Evolutionary conservation across 2,113 vertebrate genomes (phyloP), one percentile per base, ranked within the genome.

Genomic region (Nibea coibor): DNA sequence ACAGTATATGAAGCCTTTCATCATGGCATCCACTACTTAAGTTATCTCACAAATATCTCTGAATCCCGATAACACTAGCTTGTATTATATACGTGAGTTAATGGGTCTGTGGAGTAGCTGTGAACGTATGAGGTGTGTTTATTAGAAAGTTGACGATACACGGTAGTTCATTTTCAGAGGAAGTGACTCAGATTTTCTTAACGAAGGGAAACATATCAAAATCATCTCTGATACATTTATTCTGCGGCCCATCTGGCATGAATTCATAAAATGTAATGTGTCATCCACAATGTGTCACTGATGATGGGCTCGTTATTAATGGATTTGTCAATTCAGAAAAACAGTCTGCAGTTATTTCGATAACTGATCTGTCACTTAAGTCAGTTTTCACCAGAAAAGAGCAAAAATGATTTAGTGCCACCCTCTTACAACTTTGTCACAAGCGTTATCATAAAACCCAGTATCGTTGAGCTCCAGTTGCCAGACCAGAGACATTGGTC

Each of bases 1-100:
- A 39, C 79, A 82, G 78, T 78, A 78, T 57, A 78, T 82, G 54
- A 79, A 80, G 45, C 48, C 80, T 78, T 79, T 81, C 57, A 26
- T 72, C 53, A 75, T 77, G 57, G 70, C 58, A 26, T 72, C 50
- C 42, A 54, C 74, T 72, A n/a, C 71, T 51, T 16, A 31, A 58
- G 19, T 28, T 71, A 50, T 79, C 51, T 56, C 65, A 62, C 17
- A 61, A 57, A 22, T 62, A 39, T 51, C 54, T 72, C 19, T 57
- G n/a, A 24, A 35, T 61, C 28, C 22, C 14, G 57, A 53, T 19
- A 66, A 72, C 31, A 47, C 14, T 35, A 19, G 28, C 8, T 59
- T 50, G 31, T 39, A 7, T 75, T 24, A 45, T 39, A 39, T 39
- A 22, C 19, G 19, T 24, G 58, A 39, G 9, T 66, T 57, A 6